Conservation (phyloP, 2,113 vertebrate genomes). For the Neopipo cinnamomea region DNA sequence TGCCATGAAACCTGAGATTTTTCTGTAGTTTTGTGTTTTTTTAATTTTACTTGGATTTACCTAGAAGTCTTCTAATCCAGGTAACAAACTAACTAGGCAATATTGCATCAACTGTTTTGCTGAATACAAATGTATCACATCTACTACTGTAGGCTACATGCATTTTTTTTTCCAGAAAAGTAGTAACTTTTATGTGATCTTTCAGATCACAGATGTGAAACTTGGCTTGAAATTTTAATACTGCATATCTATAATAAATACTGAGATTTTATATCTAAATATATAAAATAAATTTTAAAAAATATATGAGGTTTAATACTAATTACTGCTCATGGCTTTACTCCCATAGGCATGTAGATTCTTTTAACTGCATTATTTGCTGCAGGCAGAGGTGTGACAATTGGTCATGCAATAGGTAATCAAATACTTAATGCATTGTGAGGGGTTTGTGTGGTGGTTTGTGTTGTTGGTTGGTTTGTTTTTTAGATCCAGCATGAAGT, state of each 20-base stretch:
- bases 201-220: neutral
- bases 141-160: neutral
- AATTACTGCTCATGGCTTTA: neutral
- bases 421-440: neutral
- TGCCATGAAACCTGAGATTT: neutral
- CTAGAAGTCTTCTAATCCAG: neutral
- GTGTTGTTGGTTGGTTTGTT: neutral
- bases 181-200: neutral
- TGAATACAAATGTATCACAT: neutral
- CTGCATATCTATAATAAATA: neutral
- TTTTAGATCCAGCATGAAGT: conserved; percentile 84
- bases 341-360: neutral
- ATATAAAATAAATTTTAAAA: neutral
- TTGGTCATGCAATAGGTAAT: neutral
- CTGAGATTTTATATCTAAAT: neutral
- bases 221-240: neutral
- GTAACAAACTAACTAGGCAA: neutral
- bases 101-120: neutral
- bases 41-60: neutral
- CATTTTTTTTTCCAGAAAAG: neutral
- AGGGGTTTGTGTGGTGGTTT: neutral
- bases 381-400: neutral
- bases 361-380: neutral
- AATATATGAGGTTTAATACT: neutral
- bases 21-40: neutral